Evolutionary conservation across 2,797 vertebrate species (phyloP).

Genomic region (Takifugu ocellatus): DNA sequence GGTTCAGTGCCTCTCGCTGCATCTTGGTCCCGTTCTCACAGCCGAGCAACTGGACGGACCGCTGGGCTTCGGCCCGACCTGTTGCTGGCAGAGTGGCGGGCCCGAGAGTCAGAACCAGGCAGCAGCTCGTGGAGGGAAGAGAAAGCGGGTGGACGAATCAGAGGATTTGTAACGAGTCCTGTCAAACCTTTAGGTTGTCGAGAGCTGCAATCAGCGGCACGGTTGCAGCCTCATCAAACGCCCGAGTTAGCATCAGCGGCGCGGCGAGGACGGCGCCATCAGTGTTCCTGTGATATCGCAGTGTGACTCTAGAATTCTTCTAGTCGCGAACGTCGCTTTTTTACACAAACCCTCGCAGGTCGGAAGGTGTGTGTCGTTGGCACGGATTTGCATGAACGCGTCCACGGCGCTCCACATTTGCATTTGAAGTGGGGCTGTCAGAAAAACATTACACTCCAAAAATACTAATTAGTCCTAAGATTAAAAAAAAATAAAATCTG

Average conservation of each 20-base stretch:
- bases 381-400: no score
- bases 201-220: constrained; percentile 58
- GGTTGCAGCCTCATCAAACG: constrained; percentile 29
- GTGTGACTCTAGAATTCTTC: no score
- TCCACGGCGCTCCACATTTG: no score
- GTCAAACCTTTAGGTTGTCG: constrained; percentile 60
- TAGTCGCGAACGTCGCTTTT: no score
- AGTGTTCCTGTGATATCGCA: no score
- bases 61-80: constrained; percentile 59
- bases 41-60: constrained; percentile 65
- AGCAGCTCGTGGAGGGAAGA: constrained; percentile 39
- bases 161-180: constrained; percentile 44
- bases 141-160: constrained; percentile 45
- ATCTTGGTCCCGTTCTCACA: constrained; percentile 73
- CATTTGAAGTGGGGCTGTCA: no score
- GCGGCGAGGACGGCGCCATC: neutral
- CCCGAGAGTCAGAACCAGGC: constrained; percentile 24
- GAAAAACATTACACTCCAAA: no score
- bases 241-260: constrained; percentile 14
- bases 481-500: no score
- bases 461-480: no score
- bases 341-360: no score
- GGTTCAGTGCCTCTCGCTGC: constrained; percentile 63
- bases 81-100: constrained; percentile 32
- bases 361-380: no score